Conservation (phyloP, 2,797 vertebrate species). For the Cottoperca gobio region DNA sequence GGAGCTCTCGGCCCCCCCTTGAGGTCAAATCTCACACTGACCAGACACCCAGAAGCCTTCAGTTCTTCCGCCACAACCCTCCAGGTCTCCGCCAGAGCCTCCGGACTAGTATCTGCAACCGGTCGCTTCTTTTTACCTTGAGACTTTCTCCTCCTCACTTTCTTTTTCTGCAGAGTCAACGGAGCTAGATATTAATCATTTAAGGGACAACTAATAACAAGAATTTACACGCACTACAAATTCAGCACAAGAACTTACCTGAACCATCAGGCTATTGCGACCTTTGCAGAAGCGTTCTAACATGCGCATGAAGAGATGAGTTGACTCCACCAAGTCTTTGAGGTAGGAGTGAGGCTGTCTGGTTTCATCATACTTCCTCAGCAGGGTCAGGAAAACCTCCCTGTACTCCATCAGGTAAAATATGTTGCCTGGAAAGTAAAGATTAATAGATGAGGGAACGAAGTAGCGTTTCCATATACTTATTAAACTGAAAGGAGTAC, state of each 20-base stretch:
- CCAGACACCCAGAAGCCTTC: slow-evolving; percentile 78
- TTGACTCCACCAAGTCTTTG: slow-evolving; percentile 93
- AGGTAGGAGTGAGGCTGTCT: slow-evolving; percentile 92
- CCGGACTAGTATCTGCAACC: slow-evolving; percentile 55
- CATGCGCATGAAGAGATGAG: slow-evolving; percentile 96
- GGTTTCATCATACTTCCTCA: slow-evolving; percentile 94
- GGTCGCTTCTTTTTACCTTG: slow-evolving; percentile 21
- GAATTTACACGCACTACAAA: background rate
- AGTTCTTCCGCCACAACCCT: slow-evolving; percentile 86
- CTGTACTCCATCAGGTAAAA: slow-evolving; percentile 98
- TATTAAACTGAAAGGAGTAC: background rate
- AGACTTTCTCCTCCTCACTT: slow-evolving; percentile 83
- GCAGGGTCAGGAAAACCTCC: slow-evolving; percentile 93
- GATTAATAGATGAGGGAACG: background rate
- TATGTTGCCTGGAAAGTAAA: slow-evolving; percentile 89
- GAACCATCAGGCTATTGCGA: slow-evolving; percentile 89
- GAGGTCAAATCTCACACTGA: slow-evolving; percentile 37
- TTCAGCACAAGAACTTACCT: slow-evolving; percentile 79
- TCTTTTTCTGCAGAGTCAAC: slow-evolving; percentile 85
- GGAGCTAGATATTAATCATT: background rate
- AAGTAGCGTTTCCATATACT: background rate
- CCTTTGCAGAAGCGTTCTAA: slow-evolving; percentile 93
- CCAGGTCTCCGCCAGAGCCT: slow-evolving; percentile 87
- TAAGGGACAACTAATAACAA: fast-evolving
- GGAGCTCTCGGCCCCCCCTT: background rate